Evolutionary conservation across 2,797 vertebrate species (phyloP).

Genomic region (Chiroxiphia lanceolata): DNA sequence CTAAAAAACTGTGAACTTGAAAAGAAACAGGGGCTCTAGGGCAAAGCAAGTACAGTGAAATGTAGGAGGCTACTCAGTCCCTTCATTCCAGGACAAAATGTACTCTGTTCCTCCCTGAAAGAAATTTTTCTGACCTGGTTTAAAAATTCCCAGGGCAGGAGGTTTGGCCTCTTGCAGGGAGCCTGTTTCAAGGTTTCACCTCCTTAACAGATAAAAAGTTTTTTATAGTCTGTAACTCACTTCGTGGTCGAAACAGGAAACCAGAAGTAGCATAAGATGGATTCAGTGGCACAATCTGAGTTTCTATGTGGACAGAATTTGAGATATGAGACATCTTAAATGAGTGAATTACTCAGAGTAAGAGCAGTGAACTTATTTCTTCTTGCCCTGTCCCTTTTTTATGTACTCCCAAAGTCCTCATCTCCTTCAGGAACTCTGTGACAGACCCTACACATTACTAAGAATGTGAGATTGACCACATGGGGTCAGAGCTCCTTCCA

Average conservation of each 20-base stretch:
- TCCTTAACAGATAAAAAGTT: background rate
- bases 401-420: background rate
- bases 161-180: background rate
- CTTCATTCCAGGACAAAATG: background rate
- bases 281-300: background rate
- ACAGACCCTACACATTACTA: background rate
- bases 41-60: background rate
- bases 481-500: background rate
- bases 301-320: background rate
- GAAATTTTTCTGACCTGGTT: constrained; percentile 23
- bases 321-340: background rate
- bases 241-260: background rate
- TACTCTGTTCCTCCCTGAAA: background rate
- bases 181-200: constrained; percentile 8
- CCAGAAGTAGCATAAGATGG: background rate
- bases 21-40: background rate
- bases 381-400: background rate
- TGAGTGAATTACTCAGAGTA: background rate
- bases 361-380: background rate
- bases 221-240: background rate
- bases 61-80: background rate
- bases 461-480: background rate
- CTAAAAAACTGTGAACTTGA: background rate
- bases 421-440: background rate
- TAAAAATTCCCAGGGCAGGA: background rate